Evolutionary conservation across 2,888 invertebrate species (phyloP).

Genomic region (Microchrysa polita): DNA sequence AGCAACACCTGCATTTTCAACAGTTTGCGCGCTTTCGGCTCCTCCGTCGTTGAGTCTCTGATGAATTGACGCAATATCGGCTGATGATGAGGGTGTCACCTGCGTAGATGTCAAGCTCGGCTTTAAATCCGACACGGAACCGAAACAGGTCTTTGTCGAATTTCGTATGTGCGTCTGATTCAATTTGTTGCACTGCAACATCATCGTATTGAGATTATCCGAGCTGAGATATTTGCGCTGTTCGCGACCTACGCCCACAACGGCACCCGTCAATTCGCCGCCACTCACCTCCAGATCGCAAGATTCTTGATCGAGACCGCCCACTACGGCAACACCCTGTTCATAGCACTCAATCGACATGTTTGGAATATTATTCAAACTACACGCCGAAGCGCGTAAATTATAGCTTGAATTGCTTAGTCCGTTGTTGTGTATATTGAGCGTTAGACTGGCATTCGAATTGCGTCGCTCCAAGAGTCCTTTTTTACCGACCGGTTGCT

Average conservation of each 20-base stretch:
- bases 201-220: conserved; percentile 58
- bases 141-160: conserved; percentile 60
- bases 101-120: conserved; percentile 51
- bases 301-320: no score
- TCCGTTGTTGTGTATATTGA: conserved; percentile 70
- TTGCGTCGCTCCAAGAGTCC: conserved; percentile 85
- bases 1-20: neutral
- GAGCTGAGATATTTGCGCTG: conserved; percentile 64
- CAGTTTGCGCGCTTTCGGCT: neutral
- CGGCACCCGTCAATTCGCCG: neutral
- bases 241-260: conserved; percentile 49
- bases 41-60: neutral
- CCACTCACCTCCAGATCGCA: neutral
- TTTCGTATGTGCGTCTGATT: conserved; percentile 56
- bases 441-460: conserved; percentile 89
- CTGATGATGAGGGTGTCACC: conserved; percentile 15
- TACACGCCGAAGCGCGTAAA: conserved; percentile 66
- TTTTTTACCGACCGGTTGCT: conserved; percentile 64
- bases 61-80: conserved; percentile 14
- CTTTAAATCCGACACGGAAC: conserved; percentile 64
- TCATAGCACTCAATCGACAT: conserved; percentile 51
- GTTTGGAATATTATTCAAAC: conserved; percentile 66
- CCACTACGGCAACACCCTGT: no score
- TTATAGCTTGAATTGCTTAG: conserved; percentile 67
- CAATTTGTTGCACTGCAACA: conserved; percentile 58